phyloP scores from a whole-genome alignment of 2,888 invertebrate genomes.

The Subacronicta megacephala region DNA sequence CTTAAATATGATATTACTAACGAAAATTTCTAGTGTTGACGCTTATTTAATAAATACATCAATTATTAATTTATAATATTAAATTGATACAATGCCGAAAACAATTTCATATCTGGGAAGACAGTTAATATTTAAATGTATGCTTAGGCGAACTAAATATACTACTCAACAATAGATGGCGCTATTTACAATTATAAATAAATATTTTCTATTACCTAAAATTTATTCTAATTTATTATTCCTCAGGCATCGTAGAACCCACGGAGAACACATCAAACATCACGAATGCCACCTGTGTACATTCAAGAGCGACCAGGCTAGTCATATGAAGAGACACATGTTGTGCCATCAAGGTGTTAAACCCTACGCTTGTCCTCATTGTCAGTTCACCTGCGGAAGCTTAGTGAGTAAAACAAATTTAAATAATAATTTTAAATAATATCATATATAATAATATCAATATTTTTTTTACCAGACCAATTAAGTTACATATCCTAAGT shows the following conservation, averaged over 20 bases:
- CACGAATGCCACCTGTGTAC: slow-evolving; percentile 92
- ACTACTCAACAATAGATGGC: slow-evolving; percentile 53
- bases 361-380: slow-evolving; percentile 96
- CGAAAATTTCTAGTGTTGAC: no score
- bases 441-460: no score
- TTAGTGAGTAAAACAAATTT: slow-evolving; percentile 89
- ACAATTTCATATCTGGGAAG: not conserved
- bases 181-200: no score
- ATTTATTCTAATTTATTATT: slow-evolving; percentile 30
- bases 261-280: slow-evolving; percentile 84
- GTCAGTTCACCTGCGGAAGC: slow-evolving; percentile 93
- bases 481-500: no score
- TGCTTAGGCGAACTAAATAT: no score
- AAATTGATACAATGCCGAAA: not conserved
- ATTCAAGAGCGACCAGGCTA: slow-evolving; percentile 91
- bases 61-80: no score
- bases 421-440: no score
- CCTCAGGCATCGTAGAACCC: slow-evolving; percentile 90
- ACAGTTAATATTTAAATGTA: not conserved
- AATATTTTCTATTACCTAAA: not conserved
- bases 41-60: no score
- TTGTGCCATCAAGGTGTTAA: slow-evolving; percentile 94
- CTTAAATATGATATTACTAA: slow-evolving; percentile 10
- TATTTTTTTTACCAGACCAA: no score
- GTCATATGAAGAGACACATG: slow-evolving; percentile 94